Evolutionary conservation across 2,113 vertebrate genomes (phyloP), one percentile per base, ranked within the genome.

Genomic region (Cyphomyrus discorhynchus): DNA sequence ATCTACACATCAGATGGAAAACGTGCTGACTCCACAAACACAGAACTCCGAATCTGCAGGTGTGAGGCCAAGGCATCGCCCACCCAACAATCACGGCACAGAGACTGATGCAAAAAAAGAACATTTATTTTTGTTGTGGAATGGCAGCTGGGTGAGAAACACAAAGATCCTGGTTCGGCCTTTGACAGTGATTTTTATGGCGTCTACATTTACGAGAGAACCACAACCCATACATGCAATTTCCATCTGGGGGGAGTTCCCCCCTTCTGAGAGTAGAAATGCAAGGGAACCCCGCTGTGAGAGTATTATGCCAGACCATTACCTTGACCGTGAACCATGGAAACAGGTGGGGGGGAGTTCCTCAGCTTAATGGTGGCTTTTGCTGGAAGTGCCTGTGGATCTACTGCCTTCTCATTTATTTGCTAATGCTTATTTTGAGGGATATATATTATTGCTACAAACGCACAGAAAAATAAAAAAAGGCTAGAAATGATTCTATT

Each of bases 281-380:
- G 47, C 35, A 21, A 17, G 35, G 21, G 35, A 89, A 49, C 49
- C 74, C 74, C 74, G 10, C 47, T 42, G 74, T n/a, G 49, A 83
- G 49, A 56, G n/a, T 35, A 46, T 89, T 31, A 88, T 49, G 62
- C 70, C 88, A 66, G 45, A 77, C 45, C n/a, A 82, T 89, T 50
- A 82, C 46, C 87, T 47, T 47, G 46, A n/a, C 74, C 19, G 5
- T 45, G 77, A 42, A 13, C 49, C 21, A 39, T 47, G 11, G 77
- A 35, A 80, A 83, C 15, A 10, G 10, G 46, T 1, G 50, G 56
- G 74, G 35, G 50, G 88, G 27, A 1, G 0, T 87, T 46, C 88
- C 1, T 3, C 52, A 46, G 74, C 2, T 47, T 53, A 84, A 13
- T 45, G 39, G 56, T 46, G 7, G 42, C 27, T 24, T 45, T 39